phyloP scores from a whole-genome alignment of 1,140 invertebrate genomes.

The Atopsyche davidsoni region DNA sequence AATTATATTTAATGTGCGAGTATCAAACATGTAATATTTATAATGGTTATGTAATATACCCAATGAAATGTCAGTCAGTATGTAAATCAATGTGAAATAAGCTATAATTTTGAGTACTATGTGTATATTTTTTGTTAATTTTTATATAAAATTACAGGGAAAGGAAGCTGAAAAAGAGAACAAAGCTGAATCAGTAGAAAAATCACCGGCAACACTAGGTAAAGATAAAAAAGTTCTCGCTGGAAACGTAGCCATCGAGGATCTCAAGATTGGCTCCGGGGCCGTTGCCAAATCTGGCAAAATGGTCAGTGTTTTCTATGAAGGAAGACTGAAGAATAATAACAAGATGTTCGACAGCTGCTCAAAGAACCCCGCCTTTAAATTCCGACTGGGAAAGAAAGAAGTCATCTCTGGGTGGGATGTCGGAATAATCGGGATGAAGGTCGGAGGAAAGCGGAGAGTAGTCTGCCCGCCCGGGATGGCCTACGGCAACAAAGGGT shows the following conservation, averaged over 20 bases:
- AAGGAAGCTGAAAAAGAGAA: constrained; percentile 21
- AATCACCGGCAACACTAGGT: constrained; percentile 33
- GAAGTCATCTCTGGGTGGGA: constrained; percentile 94
- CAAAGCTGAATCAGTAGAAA: constrained; percentile 27
- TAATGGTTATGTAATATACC: no score
- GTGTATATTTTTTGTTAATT: no score
- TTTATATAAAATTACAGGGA: no score
- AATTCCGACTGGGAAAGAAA: constrained; percentile 74
- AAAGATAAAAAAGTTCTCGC: constrained; percentile 58
- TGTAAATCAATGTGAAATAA: no score
- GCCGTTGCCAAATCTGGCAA: constrained; percentile 69
- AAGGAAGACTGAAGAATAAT: constrained; percentile 69
- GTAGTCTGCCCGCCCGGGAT: constrained; percentile 77
- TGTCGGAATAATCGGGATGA: constrained; percentile 80
- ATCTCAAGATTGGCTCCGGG: constrained; percentile 70
- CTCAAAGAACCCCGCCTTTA: constrained; percentile 70
- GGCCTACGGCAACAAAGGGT: constrained; percentile 78
- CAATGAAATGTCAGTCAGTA: no score
- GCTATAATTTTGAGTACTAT: no score
- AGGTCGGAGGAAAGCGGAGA: constrained; percentile 84
- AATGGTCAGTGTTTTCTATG: constrained; percentile 73
- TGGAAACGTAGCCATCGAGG: constrained; percentile 73
- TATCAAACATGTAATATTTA: constrained; percentile 3
- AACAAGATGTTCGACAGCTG: constrained; percentile 76
- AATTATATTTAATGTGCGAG: no score